These are phyloP conservation scores for Sebastes fasciatus DNA, from an alignment of 2,113 vertebrate genomes.

Conservation along the genomic window DNA sequence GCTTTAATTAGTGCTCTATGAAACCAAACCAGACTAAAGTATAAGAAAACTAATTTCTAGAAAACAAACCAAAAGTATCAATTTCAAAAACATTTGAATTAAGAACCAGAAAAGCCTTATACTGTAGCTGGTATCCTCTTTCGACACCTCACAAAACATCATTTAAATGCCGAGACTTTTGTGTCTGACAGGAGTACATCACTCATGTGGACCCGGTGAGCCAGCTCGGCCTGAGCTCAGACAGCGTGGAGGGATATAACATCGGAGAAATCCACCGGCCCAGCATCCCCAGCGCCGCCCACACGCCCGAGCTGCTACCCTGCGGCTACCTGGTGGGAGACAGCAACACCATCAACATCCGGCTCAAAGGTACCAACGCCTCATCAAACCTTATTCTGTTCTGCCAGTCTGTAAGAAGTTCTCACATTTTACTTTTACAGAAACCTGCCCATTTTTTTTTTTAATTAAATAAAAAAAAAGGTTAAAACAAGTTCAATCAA, in stretches of 20 bases:
- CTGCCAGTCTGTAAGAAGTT: neutral
- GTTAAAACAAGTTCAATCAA: neutral
- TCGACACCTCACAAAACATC: neutral
- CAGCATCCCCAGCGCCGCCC: slow-evolving; percentile 75
- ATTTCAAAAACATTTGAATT: neutral
- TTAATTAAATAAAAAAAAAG: no score
- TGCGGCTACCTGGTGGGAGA: slow-evolving; percentile 98
- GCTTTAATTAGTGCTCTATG: no score
- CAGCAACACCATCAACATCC: slow-evolving; percentile 94
- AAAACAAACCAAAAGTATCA: no score
- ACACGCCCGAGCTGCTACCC: slow-evolving; percentile 93
- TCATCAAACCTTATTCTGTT: neutral
- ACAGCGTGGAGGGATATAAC: slow-evolving; percentile 95
- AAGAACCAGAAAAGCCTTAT: neutral
- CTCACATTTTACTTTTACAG: no score
- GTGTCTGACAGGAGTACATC: slow-evolving; percentile 90
- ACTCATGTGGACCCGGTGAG: slow-evolving; percentile 93
- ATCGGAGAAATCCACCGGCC: slow-evolving; percentile 93
- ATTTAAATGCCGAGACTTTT: neutral
- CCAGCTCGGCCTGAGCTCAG: slow-evolving; percentile 93
- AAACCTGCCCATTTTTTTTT: no score
- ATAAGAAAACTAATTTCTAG: no score
- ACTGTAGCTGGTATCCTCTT: neutral
- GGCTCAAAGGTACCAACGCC: slow-evolving; percentile 88
- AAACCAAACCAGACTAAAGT: no score